These are phyloP conservation scores for Pipistrellus nathusii DNA, from an alignment of 2,797 vertebrate genomes.

Conservation along the genomic window DNA sequence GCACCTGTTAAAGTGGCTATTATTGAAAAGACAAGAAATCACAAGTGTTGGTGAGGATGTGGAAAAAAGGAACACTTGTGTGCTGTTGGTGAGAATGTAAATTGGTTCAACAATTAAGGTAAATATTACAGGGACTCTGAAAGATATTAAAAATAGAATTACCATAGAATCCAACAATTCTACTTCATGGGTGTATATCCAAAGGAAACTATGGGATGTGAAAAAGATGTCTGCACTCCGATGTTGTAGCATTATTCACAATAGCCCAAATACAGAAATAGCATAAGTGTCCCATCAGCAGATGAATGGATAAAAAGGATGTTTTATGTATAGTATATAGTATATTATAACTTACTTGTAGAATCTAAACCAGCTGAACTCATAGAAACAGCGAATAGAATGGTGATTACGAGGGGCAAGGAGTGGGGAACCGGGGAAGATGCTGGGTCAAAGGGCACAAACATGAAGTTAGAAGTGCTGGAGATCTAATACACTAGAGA, in stretches of 20 bases:
- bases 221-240: not conserved
- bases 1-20: not conserved
- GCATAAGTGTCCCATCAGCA: not conserved
- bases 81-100: not conserved
- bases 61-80: not conserved
- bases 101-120: not conserved
- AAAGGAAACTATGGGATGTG: not conserved
- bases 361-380: not conserved
- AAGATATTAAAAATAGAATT: not conserved
- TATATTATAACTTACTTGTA: not conserved
- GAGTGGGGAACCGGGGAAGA: not conserved
- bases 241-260: not conserved
- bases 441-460: not conserved
- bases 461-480: not conserved
- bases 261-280: not conserved
- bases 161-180: not conserved
- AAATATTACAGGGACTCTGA: not conserved
- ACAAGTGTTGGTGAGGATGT: not conserved
- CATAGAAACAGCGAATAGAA: not conserved
- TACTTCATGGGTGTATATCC: not conserved
- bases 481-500: not conserved
- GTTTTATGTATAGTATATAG: not conserved
- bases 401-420: not conserved
- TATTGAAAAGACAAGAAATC: conserved; percentile 9
- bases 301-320: not conserved